phyloP scores from a whole-genome alignment of 2,113 vertebrate species.

The Amblyornis subalaris region DNA sequence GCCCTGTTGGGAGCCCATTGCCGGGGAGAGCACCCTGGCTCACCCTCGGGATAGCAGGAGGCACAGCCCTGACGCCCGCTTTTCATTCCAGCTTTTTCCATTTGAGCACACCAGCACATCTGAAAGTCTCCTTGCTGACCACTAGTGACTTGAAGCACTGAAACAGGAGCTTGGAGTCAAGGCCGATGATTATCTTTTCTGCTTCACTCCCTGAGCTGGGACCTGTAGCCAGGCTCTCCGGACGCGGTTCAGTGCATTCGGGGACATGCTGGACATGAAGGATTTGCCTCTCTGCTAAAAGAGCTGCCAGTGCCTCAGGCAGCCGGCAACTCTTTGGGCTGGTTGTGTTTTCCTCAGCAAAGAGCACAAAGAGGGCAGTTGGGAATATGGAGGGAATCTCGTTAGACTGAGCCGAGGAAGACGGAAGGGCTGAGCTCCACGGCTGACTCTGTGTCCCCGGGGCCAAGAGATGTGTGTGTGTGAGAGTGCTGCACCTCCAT shows the following conservation, averaged over 20 bases:
- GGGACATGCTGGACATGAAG: constrained; percentile 11
- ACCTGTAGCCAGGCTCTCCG: background rate
- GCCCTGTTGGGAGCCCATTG: background rate
- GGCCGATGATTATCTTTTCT: background rate
- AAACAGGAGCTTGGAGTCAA: constrained; percentile 12
- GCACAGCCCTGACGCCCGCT: background rate
- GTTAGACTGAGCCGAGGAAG: background rate
- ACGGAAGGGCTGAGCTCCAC: background rate
- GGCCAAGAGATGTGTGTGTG: fast-evolving
- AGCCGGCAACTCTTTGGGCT: background rate
- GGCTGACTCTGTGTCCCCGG: background rate
- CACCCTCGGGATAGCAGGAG: background rate
- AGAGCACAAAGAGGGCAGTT: background rate
- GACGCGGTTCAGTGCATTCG: fast-evolving
- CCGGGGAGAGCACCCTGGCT: background rate
- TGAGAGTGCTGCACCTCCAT: background rate
- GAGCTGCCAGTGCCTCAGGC: background rate
- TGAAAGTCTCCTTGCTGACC: background rate
- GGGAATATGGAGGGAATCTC: background rate
- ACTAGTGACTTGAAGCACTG: background rate
- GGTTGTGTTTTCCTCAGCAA: background rate
- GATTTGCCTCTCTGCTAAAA: background rate
- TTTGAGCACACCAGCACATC: background rate
- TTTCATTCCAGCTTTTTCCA: background rate
- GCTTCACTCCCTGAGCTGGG: background rate